These are phyloP conservation scores for Salmo trutta DNA, from an alignment of 2,797 vertebrate genomes.

Conservation along the genomic window DNA sequence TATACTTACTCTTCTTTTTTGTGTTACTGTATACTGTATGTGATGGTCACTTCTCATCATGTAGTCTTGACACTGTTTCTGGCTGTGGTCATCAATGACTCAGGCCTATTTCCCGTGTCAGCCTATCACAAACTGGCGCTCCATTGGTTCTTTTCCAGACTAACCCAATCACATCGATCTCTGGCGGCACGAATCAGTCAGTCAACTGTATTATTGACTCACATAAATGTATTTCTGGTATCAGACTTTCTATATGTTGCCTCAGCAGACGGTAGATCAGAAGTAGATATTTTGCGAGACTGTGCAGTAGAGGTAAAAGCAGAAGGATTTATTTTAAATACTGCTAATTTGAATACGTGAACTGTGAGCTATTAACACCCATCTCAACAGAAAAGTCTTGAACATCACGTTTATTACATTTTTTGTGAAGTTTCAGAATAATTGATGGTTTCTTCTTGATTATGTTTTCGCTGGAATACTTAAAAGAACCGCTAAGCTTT, in stretches of 20 bases:
- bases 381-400: constrained; percentile 9
- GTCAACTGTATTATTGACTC: not conserved
- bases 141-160: not conserved
- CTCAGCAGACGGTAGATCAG: not conserved
- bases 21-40: not conserved
- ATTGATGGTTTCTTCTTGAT: constrained; percentile 48
- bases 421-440: constrained; percentile 33
- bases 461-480: constrained; percentile 39
- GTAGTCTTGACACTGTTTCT: not conserved
- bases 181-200: not conserved
- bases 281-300: not conserved
- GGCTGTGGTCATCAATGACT: not conserved
- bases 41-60: not conserved
- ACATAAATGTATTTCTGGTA: not conserved
- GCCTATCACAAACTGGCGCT: not conserved
- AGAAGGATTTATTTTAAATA: not conserved
- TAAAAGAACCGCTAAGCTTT: constrained; percentile 59
- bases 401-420: not conserved
- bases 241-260: not conserved
- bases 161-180: not conserved
- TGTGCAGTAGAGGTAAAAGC: not conserved
- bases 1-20: not conserved
- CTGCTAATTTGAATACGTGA: not conserved
- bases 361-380: not conserved
- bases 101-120: not conserved